These are phyloP conservation scores for Pogonognathellus flavescens DNA, from an alignment of 1,140 invertebrate genomes.

Conservation along the genomic window DNA sequence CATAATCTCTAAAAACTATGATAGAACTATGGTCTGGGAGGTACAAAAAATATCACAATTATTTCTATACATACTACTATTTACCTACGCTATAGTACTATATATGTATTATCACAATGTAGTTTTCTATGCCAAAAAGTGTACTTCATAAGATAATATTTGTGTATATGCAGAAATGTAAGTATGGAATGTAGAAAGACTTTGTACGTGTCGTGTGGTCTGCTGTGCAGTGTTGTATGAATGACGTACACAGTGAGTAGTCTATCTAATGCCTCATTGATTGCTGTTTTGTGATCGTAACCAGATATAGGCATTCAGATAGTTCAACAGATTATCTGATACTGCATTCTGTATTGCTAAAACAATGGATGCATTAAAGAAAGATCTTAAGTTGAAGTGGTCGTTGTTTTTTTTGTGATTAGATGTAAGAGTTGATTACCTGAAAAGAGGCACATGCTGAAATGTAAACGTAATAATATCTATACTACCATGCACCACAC, in stretches of 20 bases:
- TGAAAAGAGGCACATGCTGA: background rate
- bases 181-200: no score
- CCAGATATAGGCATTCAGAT: background rate
- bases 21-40: background rate
- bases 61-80: background rate
- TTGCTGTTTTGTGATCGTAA: background rate
- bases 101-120: no score
- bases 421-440: background rate
- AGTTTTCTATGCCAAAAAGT: no score
- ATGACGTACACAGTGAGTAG: background rate
- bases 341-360: background rate
- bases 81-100: no score
- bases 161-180: no score
- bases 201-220: background rate
- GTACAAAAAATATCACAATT: background rate
- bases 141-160: no score
- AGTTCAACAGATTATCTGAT: background rate
- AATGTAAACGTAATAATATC: no score
- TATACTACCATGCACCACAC: no score
- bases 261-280: background rate
- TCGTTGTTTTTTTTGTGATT: background rate
- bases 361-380: no score
- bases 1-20: background rate
- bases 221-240: background rate
- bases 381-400: background rate